Evolutionary conservation across 2,797 vertebrate genomes (phyloP).

Genomic region (Gymnoscopelus braueri): DNA sequence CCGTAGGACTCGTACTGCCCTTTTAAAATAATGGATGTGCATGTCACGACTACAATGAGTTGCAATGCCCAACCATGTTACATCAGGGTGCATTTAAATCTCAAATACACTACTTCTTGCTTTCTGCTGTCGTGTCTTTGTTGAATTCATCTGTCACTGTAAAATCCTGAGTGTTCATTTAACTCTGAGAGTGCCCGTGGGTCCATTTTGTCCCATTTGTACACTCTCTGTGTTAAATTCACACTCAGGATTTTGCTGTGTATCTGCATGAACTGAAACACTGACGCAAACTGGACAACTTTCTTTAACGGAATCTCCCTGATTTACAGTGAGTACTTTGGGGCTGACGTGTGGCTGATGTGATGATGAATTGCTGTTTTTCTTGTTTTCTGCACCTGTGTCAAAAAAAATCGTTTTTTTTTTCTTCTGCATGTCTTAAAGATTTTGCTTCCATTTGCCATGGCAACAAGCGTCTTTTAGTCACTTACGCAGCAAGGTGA

Average conservation of each 20-base stretch:
- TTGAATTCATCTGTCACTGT: too few species aligned
- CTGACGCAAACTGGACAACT: too few species aligned
- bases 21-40: slow-evolving; percentile 17
- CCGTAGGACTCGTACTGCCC: slow-evolving; percentile 2
- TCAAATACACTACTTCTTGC: neutral
- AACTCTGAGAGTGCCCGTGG: too few species aligned
- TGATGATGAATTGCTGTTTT: slow-evolving; percentile 5
- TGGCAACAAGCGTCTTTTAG: slow-evolving; percentile 50
- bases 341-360: slow-evolving; percentile 14
- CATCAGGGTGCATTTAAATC: neutral
- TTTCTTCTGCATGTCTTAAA: slow-evolving; percentile 23
- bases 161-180: too few species aligned
- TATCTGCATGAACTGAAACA: too few species aligned
- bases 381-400: slow-evolving; percentile 28
- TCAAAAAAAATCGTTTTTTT: slow-evolving; percentile 20
- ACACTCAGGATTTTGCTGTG: too few species aligned
- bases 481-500: slow-evolving; percentile 67
- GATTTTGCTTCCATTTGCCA: slow-evolving; percentile 50
- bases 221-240: too few species aligned
- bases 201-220: too few species aligned
- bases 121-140: too few species aligned
- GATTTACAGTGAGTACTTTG: neutral
- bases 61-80: neutral
- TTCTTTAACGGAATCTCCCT: neutral
- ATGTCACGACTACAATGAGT: neutral